Percentiles rank a stretch among this genome's conserved stretches.
Evolutionary conservation across 2,797 vertebrate species (phyloP).

Genomic region (Cynopterus sphinx): DNA sequence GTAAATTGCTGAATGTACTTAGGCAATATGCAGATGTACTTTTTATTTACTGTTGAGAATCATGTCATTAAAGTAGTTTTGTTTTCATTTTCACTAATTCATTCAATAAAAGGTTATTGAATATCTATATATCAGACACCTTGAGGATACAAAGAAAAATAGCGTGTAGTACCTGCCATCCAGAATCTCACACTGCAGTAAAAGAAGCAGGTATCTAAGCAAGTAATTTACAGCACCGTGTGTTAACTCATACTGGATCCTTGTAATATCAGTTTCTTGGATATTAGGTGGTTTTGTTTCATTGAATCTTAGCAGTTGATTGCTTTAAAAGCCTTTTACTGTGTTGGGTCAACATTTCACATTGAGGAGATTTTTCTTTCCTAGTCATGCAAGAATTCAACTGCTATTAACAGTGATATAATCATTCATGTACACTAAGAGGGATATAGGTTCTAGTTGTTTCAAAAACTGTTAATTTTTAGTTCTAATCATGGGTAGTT

Average conservation of each 20-base stretch:
- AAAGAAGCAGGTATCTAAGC: background rate
- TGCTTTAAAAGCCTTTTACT: constrained; percentile 56
- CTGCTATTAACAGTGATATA: constrained; percentile 38
- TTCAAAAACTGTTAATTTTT: constrained; percentile 57
- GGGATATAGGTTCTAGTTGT: constrained; percentile 43
- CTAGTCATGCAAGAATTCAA: constrained; percentile 48
- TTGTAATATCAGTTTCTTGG: constrained; percentile 29
- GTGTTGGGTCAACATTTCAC: constrained; percentile 35
- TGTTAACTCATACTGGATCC: background rate
- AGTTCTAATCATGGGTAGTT: background rate
- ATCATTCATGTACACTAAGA: constrained; percentile 32
- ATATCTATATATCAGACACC: background rate
- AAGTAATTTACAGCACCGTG: background rate
- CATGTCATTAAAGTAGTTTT: constrained; percentile 1
- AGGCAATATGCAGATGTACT: constrained; percentile 33
- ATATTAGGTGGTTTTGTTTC: constrained; percentile 50
- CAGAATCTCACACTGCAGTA: background rate
- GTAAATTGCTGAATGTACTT: background rate
- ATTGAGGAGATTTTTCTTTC: constrained; percentile 31
- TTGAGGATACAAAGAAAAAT: constrained; percentile 26
- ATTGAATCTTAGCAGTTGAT: constrained; percentile 29
- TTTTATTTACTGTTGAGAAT: constrained; percentile 16
- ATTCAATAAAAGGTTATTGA: constrained; percentile 36
- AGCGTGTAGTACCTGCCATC: background rate
- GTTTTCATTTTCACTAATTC: constrained; percentile 42